Evolutionary conservation across 2,888 invertebrate species (phyloP).

Genomic region (Apoderus coryli): DNA sequence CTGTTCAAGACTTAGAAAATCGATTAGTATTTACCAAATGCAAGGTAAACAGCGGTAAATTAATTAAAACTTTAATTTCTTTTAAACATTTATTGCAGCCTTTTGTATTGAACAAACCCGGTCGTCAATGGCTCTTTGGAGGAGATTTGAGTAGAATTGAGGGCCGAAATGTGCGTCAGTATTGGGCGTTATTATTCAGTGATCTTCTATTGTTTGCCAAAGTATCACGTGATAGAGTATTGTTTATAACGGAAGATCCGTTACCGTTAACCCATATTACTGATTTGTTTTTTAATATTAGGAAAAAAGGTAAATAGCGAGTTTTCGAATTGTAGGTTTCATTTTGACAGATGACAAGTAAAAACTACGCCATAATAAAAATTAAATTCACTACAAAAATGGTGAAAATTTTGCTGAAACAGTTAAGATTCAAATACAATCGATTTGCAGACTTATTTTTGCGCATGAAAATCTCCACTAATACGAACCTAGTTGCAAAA

Average conservation of each 20-base stretch:
- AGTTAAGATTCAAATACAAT: too few species aligned
- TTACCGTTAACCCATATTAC: slow-evolving; percentile 62
- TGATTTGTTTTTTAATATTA: slow-evolving; percentile 72
- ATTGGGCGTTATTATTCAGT: slow-evolving; percentile 74
- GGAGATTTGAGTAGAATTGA: slow-evolving; percentile 73
- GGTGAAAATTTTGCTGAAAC: too few species aligned
- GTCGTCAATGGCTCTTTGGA: slow-evolving; percentile 81
- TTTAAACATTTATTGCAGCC: slow-evolving; percentile 36
- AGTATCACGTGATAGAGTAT: slow-evolving; percentile 70
- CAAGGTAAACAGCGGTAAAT: slow-evolving; percentile 47
- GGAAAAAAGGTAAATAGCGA: slow-evolving; percentile 81
- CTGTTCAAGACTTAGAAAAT: slow-evolving; percentile 73
- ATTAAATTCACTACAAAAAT: too few species aligned
- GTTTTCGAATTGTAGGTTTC: slow-evolving; percentile 18
- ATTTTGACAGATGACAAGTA: too few species aligned
- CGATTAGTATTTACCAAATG: slow-evolving; percentile 81
- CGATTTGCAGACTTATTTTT: neutral
- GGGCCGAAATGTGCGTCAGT: slow-evolving; percentile 65
- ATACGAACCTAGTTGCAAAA: too few species aligned
- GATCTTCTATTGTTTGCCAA: slow-evolving; percentile 76
- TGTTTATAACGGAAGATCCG: slow-evolving; percentile 80
- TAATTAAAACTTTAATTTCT: neutral
- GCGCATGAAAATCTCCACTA: too few species aligned
- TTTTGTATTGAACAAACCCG: slow-evolving; percentile 68
- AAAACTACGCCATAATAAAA: too few species aligned